Evolutionary conservation across 2,113 vertebrate species (phyloP).

Genomic region (Propithecus coquereli): DNA sequence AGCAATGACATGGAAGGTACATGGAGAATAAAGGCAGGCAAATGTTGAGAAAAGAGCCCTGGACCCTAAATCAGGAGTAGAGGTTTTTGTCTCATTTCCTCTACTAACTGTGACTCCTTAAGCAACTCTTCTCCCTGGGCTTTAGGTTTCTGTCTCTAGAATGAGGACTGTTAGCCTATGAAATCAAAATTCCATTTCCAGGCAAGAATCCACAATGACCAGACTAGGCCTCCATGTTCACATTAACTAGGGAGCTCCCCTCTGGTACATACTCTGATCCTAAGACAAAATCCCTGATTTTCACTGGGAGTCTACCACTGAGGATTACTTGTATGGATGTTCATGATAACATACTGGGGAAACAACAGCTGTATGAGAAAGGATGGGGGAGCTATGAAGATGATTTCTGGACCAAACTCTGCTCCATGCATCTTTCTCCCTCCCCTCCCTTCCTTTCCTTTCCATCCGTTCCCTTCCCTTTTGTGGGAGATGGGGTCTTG

Average conservation of each 20-base stretch:
- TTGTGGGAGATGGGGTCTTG: too few relatives aligned
- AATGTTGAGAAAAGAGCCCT: background rate
- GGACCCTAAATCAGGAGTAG: rapidly evolving
- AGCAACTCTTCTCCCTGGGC: background rate
- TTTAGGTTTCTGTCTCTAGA: background rate
- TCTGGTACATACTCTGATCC: rapidly evolving
- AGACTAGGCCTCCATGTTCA: too few relatives aligned
- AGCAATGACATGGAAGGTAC: background rate
- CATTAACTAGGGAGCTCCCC: too few relatives aligned
- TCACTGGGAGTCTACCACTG: background rate
- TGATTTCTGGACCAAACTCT: background rate
- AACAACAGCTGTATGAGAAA: background rate
- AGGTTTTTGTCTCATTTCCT: background rate
- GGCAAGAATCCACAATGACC: background rate
- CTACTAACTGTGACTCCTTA: background rate
- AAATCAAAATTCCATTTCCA: background rate
- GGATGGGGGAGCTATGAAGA: background rate
- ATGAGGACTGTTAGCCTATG: background rate
- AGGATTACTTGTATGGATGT: background rate
- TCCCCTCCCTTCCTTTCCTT: too few relatives aligned
- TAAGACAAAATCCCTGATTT: background rate
- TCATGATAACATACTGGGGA: background rate
- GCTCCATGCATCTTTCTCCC: too few relatives aligned
- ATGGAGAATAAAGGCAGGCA: background rate
- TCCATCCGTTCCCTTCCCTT: too few relatives aligned